A percentile compares a stretch with the other conserved stretches of the same genome.
These are phyloP conservation scores for Atopsyche davidsoni DNA, from an alignment of 1,140 invertebrate species.

Conservation along the genomic window DNA sequence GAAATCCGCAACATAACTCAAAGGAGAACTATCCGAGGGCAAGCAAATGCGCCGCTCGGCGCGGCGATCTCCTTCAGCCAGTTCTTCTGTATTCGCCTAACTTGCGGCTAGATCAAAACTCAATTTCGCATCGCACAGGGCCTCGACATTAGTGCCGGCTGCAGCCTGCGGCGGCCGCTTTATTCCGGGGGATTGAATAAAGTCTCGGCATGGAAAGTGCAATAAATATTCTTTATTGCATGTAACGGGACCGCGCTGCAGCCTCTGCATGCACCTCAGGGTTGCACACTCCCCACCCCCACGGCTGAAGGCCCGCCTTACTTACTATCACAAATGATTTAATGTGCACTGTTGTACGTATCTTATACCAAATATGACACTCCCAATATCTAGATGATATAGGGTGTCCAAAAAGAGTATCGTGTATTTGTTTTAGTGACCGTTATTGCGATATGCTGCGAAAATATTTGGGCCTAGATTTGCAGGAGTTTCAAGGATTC, in stretches of 20 bases:
- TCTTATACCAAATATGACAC: too few relatives aligned
- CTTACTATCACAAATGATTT: too few relatives aligned
- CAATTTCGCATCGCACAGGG: not conserved
- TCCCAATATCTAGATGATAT: too few relatives aligned
- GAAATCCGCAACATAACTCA: not conserved
- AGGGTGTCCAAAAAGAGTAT: too few relatives aligned
- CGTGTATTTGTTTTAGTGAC: too few relatives aligned
- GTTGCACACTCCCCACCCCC: too few relatives aligned
- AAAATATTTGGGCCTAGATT: too few relatives aligned
- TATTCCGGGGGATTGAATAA: constrained; percentile 16
- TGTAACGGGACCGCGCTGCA: constrained; percentile 4
- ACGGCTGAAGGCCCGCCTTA: too few relatives aligned
- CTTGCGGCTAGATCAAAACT: not conserved
- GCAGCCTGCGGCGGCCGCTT: not conserved
- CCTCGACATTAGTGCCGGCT: not conserved
- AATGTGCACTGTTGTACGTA: too few relatives aligned
- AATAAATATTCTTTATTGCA: constrained; percentile 25
- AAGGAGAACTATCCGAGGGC: not conserved
- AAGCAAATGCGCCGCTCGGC: not conserved
- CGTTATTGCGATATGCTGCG: too few relatives aligned
- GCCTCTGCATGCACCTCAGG: too few relatives aligned
- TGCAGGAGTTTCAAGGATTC: too few relatives aligned
- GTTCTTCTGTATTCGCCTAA: not conserved
- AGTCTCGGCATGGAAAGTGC: constrained; percentile 7
- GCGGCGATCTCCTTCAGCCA: not conserved